Evolutionary conservation across 1,140 invertebrate genomes (phyloP).

Genomic region (Zaprionus inermis): DNA sequence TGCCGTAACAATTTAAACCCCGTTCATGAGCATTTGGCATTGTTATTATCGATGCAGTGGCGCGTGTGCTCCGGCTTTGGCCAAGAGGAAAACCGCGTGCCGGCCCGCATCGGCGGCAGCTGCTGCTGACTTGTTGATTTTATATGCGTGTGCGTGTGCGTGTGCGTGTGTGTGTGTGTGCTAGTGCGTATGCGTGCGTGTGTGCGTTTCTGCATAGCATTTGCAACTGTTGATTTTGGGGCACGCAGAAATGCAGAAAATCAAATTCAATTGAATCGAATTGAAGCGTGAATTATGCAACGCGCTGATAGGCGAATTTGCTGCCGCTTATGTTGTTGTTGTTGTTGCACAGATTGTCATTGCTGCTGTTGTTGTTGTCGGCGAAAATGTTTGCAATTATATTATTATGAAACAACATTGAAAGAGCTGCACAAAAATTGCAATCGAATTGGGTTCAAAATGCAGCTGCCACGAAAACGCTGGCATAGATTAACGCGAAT

Average conservation of each 20-base stretch:
- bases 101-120: constrained; percentile 34
- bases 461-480: background rate
- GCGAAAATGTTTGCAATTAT: background rate
- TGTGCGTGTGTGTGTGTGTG: constrained; percentile 3
- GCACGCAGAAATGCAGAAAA: constrained; percentile 33
- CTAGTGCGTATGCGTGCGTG: constrained; percentile 1
- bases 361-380: background rate
- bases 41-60: constrained; percentile 52
- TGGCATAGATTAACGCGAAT: constrained; percentile 5
- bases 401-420: background rate
- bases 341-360: constrained; percentile 18
- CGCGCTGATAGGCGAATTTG: constrained; percentile 31
- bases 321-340: constrained; percentile 34
- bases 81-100: constrained; percentile 24
- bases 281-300: constrained; percentile 56
- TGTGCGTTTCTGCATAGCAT: constrained; percentile 31
- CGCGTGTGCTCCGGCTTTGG: constrained; percentile 23
- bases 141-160: constrained; percentile 11
- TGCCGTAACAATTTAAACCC: constrained; percentile 1
- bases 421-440: background rate
- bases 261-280: constrained; percentile 40
- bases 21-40: constrained; percentile 34
- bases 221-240: constrained; percentile 54
- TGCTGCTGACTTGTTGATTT: constrained; percentile 53
- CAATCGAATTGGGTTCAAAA: background rate